A percentile compares a stretch with the other conserved stretches of the same genome.
Evolutionary conservation across 1,140 invertebrate genomes (phyloP).

Genomic region (Anastatus disparis): DNA sequence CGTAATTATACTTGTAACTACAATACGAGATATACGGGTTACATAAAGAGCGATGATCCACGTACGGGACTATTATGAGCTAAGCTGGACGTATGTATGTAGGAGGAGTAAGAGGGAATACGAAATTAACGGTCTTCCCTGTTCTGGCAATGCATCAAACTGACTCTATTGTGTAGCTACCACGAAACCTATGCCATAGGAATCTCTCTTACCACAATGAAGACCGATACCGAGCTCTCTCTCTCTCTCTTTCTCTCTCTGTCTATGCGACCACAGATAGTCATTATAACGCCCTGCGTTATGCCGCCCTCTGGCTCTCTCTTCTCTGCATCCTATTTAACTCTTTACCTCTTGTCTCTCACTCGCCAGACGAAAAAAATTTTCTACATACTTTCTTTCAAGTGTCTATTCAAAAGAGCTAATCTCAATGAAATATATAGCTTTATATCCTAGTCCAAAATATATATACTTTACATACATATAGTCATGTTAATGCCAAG

Average conservation of each 20-base stretch:
- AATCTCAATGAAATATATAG: too few species aligned
- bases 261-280: not conserved
- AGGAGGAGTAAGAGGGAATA: too few species aligned
- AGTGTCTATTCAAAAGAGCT: too few species aligned
- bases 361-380: too few species aligned
- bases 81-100: conserved; percentile 45
- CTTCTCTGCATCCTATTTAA: too few species aligned
- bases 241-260: too few species aligned
- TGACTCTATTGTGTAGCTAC: conserved; percentile 55
- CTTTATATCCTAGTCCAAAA: too few species aligned
- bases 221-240: conserved; percentile 35
- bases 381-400: too few species aligned
- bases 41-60: conserved; percentile 11
- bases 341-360: too few species aligned
- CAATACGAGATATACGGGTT: not conserved
- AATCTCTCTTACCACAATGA: conserved; percentile 48
- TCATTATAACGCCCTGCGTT: conserved; percentile 1
- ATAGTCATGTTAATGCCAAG: too few species aligned
- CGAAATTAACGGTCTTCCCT: conserved; percentile 58
- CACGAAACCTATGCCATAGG: conserved; percentile 38
- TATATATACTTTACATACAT: too few species aligned
- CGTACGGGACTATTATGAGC: conserved; percentile 46
- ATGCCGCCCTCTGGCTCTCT: too few species aligned
- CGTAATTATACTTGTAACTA: conserved; percentile 38
- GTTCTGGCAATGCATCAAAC: conserved; percentile 55